phyloP scores from a whole-genome alignment of 2,888 invertebrate species.

The Eucera pruinosa region DNA sequence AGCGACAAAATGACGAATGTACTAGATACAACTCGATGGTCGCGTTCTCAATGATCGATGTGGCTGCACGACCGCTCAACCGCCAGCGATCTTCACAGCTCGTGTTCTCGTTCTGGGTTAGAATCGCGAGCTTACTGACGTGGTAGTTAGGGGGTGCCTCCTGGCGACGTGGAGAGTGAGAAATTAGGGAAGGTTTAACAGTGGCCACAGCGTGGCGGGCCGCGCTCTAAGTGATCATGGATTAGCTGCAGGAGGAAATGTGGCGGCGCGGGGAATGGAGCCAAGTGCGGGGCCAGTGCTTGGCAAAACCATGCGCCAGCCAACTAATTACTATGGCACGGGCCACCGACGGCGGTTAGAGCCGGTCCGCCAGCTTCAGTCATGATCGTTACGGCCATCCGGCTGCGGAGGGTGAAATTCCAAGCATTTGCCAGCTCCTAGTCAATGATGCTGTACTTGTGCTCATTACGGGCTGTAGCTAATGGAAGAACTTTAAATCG shows the following conservation, averaged over 20 bases:
- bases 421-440: conserved; percentile 46
- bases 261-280: conserved; percentile 23
- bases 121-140: conserved; percentile 14
- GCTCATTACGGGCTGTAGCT: conserved; percentile 40
- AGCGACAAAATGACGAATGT: conserved; percentile 12
- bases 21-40: not conserved
- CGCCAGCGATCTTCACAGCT: conserved; percentile 38
- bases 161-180: conserved; percentile 57
- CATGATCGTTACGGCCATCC: conserved; percentile 72
- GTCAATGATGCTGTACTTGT: conserved; percentile 51
- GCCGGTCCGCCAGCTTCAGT: conserved; percentile 54
- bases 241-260: conserved; percentile 75
- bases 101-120: conserved; percentile 27
- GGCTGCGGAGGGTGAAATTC: conserved; percentile 55
- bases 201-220: conserved; percentile 77
- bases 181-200: conserved; percentile 77
- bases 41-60: conserved; percentile 22
- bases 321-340: conserved; percentile 74
- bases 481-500: conserved; percentile 54
- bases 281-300: conserved; percentile 25
- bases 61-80: not conserved
- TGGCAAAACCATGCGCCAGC: conserved; percentile 70
- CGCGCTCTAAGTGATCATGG: conserved; percentile 77
- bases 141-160: conserved; percentile 44
- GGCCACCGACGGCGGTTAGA: conserved; percentile 58